Base-by-base conservation (phyloP, 1,140 invertebrate species). In the Aleiodes sp. region DNA sequence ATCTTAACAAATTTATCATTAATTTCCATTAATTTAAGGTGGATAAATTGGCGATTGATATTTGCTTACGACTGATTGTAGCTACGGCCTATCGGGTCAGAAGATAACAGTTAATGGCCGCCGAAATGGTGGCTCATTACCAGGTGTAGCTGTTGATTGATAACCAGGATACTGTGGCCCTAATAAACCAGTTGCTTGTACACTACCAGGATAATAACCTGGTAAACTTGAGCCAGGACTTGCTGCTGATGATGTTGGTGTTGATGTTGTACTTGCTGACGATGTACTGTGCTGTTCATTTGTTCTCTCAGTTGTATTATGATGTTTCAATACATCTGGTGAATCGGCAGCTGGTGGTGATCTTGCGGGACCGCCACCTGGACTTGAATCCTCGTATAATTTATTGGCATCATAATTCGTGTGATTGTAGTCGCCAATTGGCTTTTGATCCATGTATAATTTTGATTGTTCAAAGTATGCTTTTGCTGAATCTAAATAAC, bases 31-130 rank as follows among this genome's bases (percentile, higher is more conserved):
- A 28, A 29, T 24, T 57, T 63, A 70, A 14, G 68, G 57, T 64
- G 43, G 41, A 64, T 73, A 73, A 31, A 69, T 68, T 56, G 70
- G 43, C 24, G 69, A 61, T 69, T 62, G 68, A 52, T 77, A 76
- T 63, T 80, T 74, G 61, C 73, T 78, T 56, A 81, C 70, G 57
- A 80, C 72, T 46, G 80, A 77, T 82, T 75, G 76, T 60, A 82
- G 78, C 80, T 85, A 85, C 21, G 79, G 72, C 78, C 85, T 86
- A 76, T 92, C 91, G 89, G 92, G 92, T 94, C 93, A 95, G 89
- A 94, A 94, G 89, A 95, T 94, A 69, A 95, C 93, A 35, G 93
- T 92, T 9, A 95, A 83, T 1, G 94, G 94, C 77, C 93, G 88
- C 65, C 93, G 87, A 82, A 94, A 94, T 9, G 46, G 2, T 26